phyloP scores from a whole-genome alignment of 2,797 vertebrate species.

The Lagodon rhomboides region DNA sequence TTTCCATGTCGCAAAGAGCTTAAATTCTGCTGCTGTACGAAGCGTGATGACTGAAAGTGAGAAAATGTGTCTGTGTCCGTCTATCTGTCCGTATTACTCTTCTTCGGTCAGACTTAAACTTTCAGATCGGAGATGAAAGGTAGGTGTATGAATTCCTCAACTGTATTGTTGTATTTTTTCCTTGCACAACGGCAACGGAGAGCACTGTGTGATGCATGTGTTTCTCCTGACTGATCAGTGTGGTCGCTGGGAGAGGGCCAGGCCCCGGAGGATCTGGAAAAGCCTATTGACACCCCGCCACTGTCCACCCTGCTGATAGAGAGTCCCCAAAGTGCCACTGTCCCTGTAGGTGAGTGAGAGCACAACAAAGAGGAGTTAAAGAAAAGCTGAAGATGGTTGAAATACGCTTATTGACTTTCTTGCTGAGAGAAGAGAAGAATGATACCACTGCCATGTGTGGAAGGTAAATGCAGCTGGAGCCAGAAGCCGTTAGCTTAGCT shows the following conservation, averaged over 20 bases:
- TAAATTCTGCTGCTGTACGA: conserved; percentile 64
- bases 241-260: conserved; percentile 94
- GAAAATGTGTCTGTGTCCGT: conserved; percentile 53
- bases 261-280: conserved; percentile 90
- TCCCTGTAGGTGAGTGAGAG: conserved; percentile 92
- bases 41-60: conserved; percentile 58
- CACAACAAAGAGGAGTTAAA: not conserved
- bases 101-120: conserved; percentile 42
- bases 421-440: not conserved
- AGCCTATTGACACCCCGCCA: conserved; percentile 88
- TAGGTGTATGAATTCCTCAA: conserved; percentile 48
- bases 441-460: not conserved
- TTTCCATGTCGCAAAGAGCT: conserved; percentile 83
- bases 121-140: conserved; percentile 60
- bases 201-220: conserved; percentile 49
- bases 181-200: conserved; percentile 4
- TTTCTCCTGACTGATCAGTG: conserved; percentile 84
- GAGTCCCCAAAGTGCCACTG: conserved; percentile 88
- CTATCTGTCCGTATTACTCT: conserved; percentile 47
- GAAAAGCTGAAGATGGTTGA: not conserved
- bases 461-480: not conserved
- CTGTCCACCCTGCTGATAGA: conserved; percentile 91
- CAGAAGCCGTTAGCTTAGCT: not conserved
- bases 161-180: conserved; percentile 14
- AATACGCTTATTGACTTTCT: not conserved